These are phyloP conservation scores for Camponotus fellah DNA, from an alignment of 2,888 invertebrate species.

Conservation along the genomic window DNA sequence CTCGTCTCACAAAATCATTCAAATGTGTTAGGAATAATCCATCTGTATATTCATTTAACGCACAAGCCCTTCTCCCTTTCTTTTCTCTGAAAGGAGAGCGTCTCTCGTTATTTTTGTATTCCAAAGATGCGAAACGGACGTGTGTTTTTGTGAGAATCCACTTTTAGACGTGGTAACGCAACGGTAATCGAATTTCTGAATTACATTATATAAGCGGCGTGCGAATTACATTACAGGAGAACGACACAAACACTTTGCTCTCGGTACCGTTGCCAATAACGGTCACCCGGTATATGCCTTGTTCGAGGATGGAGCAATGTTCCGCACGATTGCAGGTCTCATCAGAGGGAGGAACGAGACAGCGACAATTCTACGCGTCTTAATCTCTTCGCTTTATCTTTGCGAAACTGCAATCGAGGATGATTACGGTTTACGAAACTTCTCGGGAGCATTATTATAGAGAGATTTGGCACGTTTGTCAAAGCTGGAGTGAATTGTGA, in stretches of 20 bases:
- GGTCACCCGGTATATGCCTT: conserved; percentile 64
- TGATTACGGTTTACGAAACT: conserved; percentile 64
- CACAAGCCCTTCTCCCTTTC: too few relatives aligned
- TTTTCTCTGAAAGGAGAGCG: neutral
- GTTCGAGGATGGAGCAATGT: conserved; percentile 64
- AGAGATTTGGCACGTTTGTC: neutral
- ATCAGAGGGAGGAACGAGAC: conserved; percentile 69
- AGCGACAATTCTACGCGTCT: conserved; percentile 63
- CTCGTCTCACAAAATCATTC: neutral
- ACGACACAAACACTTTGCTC: conserved; percentile 40
- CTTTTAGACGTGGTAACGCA: conserved; percentile 45
- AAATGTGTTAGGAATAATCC: neutral
- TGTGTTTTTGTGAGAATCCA: conserved; percentile 1
- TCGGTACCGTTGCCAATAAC: conserved; percentile 69
- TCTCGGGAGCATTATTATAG: neutral
- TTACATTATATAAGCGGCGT: conserved; percentile 61
- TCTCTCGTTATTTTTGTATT: conserved; percentile 20
- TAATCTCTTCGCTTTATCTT: conserved; percentile 35
- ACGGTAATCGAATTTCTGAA: conserved; percentile 75
- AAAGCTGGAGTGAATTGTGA: neutral
- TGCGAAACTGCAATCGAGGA: conserved; percentile 46
- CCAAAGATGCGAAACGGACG: neutral
- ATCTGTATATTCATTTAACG: neutral
- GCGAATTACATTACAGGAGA: conserved; percentile 64
- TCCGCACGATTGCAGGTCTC: conserved; percentile 69